phyloP scores from a whole-genome alignment of 2,113 vertebrate genomes.

The Clarias gariepinus region DNA sequence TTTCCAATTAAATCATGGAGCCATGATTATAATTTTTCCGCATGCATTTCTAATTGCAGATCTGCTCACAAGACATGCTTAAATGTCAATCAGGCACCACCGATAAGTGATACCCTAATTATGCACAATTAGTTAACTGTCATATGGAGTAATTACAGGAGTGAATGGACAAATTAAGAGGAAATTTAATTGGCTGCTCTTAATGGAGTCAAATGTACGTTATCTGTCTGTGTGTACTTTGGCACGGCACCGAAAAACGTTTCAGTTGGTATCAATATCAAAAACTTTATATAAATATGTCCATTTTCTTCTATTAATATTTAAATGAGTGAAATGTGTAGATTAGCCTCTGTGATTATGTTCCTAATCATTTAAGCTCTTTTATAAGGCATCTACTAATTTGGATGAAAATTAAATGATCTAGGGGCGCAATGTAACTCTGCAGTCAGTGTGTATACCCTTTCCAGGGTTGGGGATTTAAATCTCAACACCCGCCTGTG shows the following conservation, averaged over 20 bases:
- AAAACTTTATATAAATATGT: not conserved
- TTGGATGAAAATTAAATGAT: not conserved
- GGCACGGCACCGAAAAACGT: constrained; percentile 1
- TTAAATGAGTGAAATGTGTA: not conserved
- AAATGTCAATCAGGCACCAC: constrained; percentile 63
- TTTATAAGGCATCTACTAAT: not conserved
- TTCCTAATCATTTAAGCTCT: not conserved
- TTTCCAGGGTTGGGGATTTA: no score
- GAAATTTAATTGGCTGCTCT: constrained; percentile 57
- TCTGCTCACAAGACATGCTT: constrained; percentile 59
- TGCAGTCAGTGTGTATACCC: no score
- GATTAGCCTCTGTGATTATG: not conserved
- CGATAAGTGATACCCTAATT: constrained; percentile 61
- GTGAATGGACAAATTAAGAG: constrained; percentile 62
- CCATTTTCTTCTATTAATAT: not conserved
- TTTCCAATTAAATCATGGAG: constrained; percentile 55
- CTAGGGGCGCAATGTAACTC: no score
- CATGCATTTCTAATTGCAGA: constrained; percentile 61
- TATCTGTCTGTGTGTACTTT: constrained; percentile 21
- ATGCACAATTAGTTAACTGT: constrained; percentile 65
- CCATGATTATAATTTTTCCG: constrained; percentile 42
- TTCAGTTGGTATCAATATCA: not conserved
- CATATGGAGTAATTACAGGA: constrained; percentile 58
- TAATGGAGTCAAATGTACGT: constrained; percentile 49
- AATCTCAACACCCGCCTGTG: no score